These are phyloP conservation scores for Thamnophis elegans DNA, from an alignment of 2,797 vertebrate genomes.

Conservation along the genomic window DNA sequence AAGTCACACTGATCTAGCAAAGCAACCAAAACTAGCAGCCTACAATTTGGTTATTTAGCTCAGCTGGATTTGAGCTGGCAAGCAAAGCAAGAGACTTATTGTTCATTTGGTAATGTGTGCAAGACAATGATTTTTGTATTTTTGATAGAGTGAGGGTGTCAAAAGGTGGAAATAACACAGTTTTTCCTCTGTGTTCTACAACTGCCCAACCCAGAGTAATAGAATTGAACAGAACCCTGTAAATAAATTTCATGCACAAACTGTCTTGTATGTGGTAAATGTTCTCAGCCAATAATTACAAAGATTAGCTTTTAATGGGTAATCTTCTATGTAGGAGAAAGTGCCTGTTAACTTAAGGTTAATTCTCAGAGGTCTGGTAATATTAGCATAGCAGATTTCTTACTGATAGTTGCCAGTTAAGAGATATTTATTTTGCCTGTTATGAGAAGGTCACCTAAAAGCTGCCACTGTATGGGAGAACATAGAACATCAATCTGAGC, in stretches of 20 bases:
- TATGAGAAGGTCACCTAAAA: conserved; percentile 44
- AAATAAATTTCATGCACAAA: conserved; percentile 21
- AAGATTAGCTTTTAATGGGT: conserved; percentile 28
- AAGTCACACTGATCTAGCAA: neutral
- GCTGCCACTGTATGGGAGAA: conserved; percentile 27
- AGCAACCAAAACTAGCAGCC: neutral
- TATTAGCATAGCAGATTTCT: neutral
- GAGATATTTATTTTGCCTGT: conserved; percentile 32
- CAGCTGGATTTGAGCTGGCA: neutral
- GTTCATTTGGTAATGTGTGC: neutral
- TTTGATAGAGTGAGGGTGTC: neutral
- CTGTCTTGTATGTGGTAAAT: conserved; percentile 27
- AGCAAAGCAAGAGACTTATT: neutral
- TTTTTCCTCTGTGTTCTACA: neutral
- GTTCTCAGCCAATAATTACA: conserved; percentile 36
- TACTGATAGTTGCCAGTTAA: conserved; percentile 20
- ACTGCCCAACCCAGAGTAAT: neutral
- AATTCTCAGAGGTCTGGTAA: conserved; percentile 27
- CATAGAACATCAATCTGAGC: neutral
- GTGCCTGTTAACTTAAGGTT: conserved; percentile 3
- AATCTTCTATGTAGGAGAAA: conserved; percentile 14
- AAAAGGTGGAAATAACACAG: neutral
- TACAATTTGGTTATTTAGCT: neutral
- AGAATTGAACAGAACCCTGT: neutral
- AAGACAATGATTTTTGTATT: neutral